phyloP scores from a whole-genome alignment of 1,140 invertebrate species.

The Gerris buenoi region DNA sequence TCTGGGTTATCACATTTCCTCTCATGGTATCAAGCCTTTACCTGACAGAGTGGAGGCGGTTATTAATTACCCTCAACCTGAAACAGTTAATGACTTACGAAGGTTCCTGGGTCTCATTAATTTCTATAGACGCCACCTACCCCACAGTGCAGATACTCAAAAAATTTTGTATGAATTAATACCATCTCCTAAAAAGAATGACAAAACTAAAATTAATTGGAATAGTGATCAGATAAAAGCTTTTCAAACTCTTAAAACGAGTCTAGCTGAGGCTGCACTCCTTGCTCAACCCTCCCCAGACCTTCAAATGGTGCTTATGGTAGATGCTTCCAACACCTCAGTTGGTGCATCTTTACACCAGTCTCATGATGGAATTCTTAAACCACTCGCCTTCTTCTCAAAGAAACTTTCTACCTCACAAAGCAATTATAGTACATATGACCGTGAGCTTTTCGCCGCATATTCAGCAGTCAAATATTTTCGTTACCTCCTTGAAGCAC shows the following conservation, averaged over 20 bases:
- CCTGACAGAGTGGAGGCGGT: conserved; percentile 22
- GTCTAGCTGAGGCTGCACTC: conserved; percentile 20
- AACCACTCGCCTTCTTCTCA: conserved; percentile 30
- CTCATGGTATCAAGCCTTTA: conserved; percentile 24
- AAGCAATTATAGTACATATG: conserved; percentile 30
- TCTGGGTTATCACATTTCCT: conserved; percentile 25
- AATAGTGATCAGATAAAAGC: conserved; percentile 20
- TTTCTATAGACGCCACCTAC: conserved; percentile 12
- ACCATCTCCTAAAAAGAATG: not conserved
- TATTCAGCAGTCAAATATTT: conserved; percentile 32
- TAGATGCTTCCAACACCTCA: conserved; percentile 20
- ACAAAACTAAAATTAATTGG: not conserved
- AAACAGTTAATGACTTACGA: conserved; percentile 12
- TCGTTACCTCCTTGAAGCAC: conserved; percentile 29
- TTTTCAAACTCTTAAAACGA: conserved; percentile 29
- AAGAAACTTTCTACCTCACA: conserved; percentile 27
- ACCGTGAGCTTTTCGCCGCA: conserved; percentile 33
- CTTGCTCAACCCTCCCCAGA: conserved; percentile 14
- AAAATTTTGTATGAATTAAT: conserved; percentile 5
- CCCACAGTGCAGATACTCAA: conserved; percentile 8
- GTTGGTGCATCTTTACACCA: conserved; percentile 19
- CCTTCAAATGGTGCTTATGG: conserved; percentile 8
- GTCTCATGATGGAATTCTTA: conserved; percentile 8
- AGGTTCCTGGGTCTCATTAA: conserved; percentile 15
- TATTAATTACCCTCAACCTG: conserved; percentile 7